Base-by-base conservation (phyloP, 2,888 invertebrate species). In the Macrophya annulata region DNA sequence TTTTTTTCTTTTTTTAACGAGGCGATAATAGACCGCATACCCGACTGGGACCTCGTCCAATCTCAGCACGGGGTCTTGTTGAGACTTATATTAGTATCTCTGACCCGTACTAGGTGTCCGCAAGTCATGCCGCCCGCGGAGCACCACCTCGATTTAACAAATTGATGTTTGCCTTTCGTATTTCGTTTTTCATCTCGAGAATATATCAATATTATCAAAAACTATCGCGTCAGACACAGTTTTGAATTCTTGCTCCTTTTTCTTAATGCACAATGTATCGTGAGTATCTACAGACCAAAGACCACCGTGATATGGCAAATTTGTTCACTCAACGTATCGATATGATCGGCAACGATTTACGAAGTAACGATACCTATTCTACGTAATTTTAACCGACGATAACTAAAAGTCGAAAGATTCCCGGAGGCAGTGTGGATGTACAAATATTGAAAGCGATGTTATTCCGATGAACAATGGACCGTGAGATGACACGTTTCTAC, bases 41-140 rank as follows among this genome's bases (percentile, higher is more conserved):
- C 31, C 81, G 62, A 40, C 59, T 77, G 37, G 59, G 43, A 62
- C 21, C 43, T 51, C 25, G 62, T 40, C 21, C 10, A 81, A 81
- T 62, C 81, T 62, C 81, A 81, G 81, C 81, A 81, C 62, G 81
- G 81, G 59, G 81, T 62, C 81, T 40, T 81, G 81, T 81, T 62
- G 59, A 51, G 25, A 81, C 43, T 81, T 31, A 6, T 43, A 62
- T 81, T 81, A 43, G 55, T 77, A 55, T 77, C 37, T 51, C 43
- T n/a, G 62, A 25, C 62, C 51, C 40, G 40, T 62, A 59, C 43
- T 43, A 81, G 81, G 81, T 81, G 81, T 81, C 62, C 81, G 81
- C 81, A 81, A 81, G 81, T 81, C 81, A 81, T 51, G 43, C 81
- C 62, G 15, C 81, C 81, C 81, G 81, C 15, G 21, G 81, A 43